Conservation (phyloP, 53 echinoderm and acorn worm species). For the Crossaster papposus region DNA sequence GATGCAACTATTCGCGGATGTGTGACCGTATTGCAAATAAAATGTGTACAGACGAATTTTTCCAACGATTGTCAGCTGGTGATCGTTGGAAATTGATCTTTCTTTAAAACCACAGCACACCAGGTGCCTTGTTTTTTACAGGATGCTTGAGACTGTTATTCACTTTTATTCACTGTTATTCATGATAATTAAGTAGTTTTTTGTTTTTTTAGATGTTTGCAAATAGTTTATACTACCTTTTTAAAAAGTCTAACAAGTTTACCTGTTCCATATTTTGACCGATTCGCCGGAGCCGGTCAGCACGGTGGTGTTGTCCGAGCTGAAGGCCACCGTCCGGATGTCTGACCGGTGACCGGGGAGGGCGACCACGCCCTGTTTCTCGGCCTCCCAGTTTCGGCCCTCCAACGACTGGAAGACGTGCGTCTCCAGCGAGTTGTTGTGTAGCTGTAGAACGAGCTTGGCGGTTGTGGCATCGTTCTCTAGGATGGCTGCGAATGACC, state of each 20-base stretch:
- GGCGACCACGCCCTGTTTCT: conserved; percentile 46
- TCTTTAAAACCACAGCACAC: too few species aligned
- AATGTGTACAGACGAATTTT: too few species aligned
- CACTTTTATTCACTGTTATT: too few species aligned
- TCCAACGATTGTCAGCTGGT: too few species aligned
- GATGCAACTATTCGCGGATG: too few species aligned
- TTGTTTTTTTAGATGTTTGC: too few species aligned
- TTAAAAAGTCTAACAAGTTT: not conserved
- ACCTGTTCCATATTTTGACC: conserved; percentile 99
- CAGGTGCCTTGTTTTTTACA: too few species aligned
- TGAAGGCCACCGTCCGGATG: conserved; percentile 84
- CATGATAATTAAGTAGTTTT: too few species aligned
- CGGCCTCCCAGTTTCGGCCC: conserved; percentile 44
- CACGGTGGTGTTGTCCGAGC: conserved; percentile 91
- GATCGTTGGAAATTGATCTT: too few species aligned
- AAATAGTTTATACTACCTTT: too few species aligned
- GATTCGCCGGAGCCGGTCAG: conserved; percentile 82
- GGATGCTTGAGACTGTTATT: too few species aligned
- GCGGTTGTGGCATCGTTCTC: conserved; percentile 59
- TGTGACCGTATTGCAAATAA: too few species aligned
- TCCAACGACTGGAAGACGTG: conserved; percentile 54
- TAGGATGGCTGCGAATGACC: conserved; percentile 79
- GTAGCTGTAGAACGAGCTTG: conserved; percentile 73
- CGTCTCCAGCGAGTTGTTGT: conserved; percentile 88
- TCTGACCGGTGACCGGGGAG: conserved; percentile 88